Evolutionary conservation across 2,797 vertebrate species (phyloP).

Genomic region (Parambassis ranga): DNA sequence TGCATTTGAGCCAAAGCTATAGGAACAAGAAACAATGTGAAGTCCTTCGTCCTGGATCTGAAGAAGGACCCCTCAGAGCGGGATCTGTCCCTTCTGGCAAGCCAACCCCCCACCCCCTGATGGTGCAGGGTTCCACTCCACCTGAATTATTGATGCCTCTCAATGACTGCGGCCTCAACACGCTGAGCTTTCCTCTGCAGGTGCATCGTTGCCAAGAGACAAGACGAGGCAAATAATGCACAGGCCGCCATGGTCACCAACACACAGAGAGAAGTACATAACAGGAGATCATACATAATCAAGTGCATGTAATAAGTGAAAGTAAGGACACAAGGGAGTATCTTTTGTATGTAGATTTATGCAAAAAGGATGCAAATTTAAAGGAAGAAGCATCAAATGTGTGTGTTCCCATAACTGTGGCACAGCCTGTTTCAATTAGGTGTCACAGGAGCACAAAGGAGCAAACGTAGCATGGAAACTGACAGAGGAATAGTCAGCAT

Average conservation of each 20-base stretch:
- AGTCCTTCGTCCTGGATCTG: slow-evolving; percentile 6
- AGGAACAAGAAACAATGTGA: not conserved
- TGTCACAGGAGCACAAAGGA: slow-evolving; percentile 33
- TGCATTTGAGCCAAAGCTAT: slow-evolving; percentile 4
- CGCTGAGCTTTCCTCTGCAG: slow-evolving; percentile 63
- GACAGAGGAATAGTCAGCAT: slow-evolving; percentile 25
- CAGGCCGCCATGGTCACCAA: slow-evolving; percentile 37
- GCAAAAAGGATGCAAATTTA: slow-evolving; percentile 50
- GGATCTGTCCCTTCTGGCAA: slow-evolving; percentile 23
- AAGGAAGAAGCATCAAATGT: slow-evolving; percentile 6
- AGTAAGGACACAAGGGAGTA: slow-evolving; percentile 39
- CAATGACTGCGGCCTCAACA: slow-evolving; percentile 53
- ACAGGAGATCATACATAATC: slow-evolving; percentile 61
- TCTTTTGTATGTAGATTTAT: slow-evolving; percentile 61
- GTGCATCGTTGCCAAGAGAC: slow-evolving; percentile 75
- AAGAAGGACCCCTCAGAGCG: slow-evolving; percentile 28
- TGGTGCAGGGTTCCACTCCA: slow-evolving; percentile 64
- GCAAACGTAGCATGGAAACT: slow-evolving; percentile 21
- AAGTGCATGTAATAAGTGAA: slow-evolving; percentile 41
- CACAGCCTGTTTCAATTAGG: slow-evolving; percentile 44
- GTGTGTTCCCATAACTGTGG: not conserved
- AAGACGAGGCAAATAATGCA: slow-evolving; percentile 49
- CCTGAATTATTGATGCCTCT: slow-evolving; percentile 79
- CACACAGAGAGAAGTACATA: slow-evolving; percentile 36
- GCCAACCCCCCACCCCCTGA: slow-evolving; percentile 75